Evolutionary conservation across 1,140 invertebrate species (phyloP).

Genomic region (Pemphigus obesinymphae): DNA sequence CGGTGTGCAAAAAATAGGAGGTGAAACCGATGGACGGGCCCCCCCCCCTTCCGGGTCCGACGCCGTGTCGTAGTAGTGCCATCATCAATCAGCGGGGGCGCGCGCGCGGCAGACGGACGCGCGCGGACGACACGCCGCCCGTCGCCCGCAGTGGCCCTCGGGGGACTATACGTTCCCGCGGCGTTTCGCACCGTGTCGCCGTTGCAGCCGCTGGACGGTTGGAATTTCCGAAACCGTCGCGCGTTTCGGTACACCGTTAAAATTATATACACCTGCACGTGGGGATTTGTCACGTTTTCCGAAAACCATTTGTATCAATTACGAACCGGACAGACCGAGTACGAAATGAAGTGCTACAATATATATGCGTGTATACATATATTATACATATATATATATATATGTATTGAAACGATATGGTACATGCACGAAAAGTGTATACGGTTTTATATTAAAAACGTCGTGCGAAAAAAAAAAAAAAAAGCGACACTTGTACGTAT

Average conservation of each 20-base stretch:
- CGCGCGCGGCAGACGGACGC: neutral
- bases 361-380: neutral
- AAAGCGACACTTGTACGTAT: too few species aligned
- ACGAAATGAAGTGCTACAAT: neutral
- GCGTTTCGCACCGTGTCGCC: neutral
- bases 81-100: neutral
- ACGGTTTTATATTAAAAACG: neutral
- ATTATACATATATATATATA: neutral
- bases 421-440: too few species aligned
- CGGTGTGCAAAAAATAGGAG: slow-evolving; percentile 1
- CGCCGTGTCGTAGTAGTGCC: too few species aligned
- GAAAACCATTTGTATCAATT: slow-evolving; percentile 20
- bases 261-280: neutral
- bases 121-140: neutral
- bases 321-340: neutral
- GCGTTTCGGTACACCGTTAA: neutral
- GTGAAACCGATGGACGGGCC: neutral
- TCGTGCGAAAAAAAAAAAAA: neutral
- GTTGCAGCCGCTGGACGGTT: neutral
- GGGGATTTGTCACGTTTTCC: neutral
- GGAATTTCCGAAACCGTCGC: neutral
- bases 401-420: neutral
- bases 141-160: too few species aligned
- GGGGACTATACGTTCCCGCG: neutral
- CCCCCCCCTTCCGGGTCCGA: neutral